These are phyloP conservation scores for Cerceris ruficornis DNA, from an alignment of 2,888 invertebrate genomes.

Conservation along the genomic window DNA sequence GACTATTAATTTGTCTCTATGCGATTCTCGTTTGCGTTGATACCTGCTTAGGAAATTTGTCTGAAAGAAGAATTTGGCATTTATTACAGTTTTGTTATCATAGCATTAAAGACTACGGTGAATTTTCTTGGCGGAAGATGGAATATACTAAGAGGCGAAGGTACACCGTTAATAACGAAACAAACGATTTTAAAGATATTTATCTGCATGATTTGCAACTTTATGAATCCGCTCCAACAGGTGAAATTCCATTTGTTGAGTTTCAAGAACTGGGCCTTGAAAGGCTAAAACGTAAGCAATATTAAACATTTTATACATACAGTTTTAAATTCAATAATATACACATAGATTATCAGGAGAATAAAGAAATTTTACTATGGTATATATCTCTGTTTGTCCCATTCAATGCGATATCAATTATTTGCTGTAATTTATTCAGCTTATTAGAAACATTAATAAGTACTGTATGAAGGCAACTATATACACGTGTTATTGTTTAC, in stretches of 20 bases:
- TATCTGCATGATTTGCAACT: conserved; percentile 91
- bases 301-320: neutral
- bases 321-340: neutral
- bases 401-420: too few relatives aligned
- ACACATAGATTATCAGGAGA: neutral
- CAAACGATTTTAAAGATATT: conserved; percentile 80
- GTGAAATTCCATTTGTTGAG: conserved; percentile 89
- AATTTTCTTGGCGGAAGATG: conserved; percentile 36
- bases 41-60: too few relatives aligned
- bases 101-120: neutral
- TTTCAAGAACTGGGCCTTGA: conserved; percentile 95
- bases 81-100: neutral
- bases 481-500: neutral
- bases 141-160: conserved; percentile 54
- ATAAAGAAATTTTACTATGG: neutral
- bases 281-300: conserved; percentile 69
- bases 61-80: neutral
- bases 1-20: too few relatives aligned
- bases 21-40: neutral
- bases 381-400: neutral
- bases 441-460: neutral
- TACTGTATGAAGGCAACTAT: neutral
- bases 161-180: conserved; percentile 31
- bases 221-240: conserved; percentile 89
- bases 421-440: too few relatives aligned